These are phyloP conservation scores for Caenorhabditis inopinata DNA, from an alignment of 1,140 invertebrate species.

Conservation along the genomic window DNA sequence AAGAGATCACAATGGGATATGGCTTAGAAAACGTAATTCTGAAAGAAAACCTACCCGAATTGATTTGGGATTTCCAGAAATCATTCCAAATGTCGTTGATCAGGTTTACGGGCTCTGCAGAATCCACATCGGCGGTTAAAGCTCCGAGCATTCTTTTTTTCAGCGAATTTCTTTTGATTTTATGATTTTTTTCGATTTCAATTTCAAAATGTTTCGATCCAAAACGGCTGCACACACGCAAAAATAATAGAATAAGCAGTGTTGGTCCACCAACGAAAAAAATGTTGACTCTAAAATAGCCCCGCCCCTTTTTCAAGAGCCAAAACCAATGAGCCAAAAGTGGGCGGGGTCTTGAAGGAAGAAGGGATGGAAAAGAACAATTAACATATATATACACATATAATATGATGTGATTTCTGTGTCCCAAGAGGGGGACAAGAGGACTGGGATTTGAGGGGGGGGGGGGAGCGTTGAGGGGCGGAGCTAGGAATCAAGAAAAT, in stretches of 20 bases:
- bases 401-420: conserved; percentile 28
- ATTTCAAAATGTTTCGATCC: too few relatives aligned
- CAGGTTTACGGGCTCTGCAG: not conserved
- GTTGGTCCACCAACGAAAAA: too few relatives aligned
- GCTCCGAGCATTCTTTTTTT: not conserved
- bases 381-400: conserved; percentile 33
- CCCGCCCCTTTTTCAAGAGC: not conserved
- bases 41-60: not conserved
- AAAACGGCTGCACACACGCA: too few relatives aligned
- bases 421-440: not conserved
- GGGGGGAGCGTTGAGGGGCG: too few relatives aligned
- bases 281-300: not conserved
- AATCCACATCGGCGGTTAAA: not conserved
- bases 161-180: too few relatives aligned
- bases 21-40: too few relatives aligned
- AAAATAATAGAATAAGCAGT: too few relatives aligned
- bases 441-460: not conserved
- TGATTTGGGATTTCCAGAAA: conserved; percentile 4
- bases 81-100: not conserved
- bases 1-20: too few relatives aligned
- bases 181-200: too few relatives aligned
- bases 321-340: not conserved
- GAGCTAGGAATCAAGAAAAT: too few relatives aligned
- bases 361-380: not conserved
- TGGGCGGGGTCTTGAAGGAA: not conserved